Conservation (phyloP, 2,888 invertebrate genomes). For the Cryptocephalus moraei region DNA sequence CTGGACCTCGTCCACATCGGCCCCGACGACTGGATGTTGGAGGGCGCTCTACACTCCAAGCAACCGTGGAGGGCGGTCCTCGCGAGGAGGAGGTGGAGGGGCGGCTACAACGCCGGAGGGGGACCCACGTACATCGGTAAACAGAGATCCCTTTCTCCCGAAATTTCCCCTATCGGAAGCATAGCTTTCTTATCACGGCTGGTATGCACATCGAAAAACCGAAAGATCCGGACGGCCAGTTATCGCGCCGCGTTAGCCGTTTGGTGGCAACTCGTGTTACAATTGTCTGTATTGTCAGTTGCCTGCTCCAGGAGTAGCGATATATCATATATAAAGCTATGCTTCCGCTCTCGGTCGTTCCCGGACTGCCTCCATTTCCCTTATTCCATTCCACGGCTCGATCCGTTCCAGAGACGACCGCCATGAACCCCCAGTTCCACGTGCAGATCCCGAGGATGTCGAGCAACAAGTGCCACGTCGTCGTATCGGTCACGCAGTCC, state of each 20-base stretch:
- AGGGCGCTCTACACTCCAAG: slow-evolving; percentile 54
- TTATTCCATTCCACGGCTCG: slow-evolving; percentile 2
- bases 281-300: too few relatives aligned
- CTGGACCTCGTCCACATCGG: slow-evolving; percentile 65
- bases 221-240: too few relatives aligned
- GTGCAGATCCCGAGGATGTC: slow-evolving; percentile 55
- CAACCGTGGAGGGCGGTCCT: slow-evolving; percentile 63
- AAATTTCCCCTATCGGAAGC: too few relatives aligned
- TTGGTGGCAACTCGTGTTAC: too few relatives aligned
- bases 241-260: too few relatives aligned
- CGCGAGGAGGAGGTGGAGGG: slow-evolving; percentile 56
- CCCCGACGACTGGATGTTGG: slow-evolving; percentile 66
- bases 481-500: slow-evolving; percentile 60
- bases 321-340: too few relatives aligned
- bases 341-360: too few relatives aligned
- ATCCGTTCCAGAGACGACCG: slow-evolving; percentile 46
- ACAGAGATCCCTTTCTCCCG: background rate
- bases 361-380: background rate
- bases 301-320: too few relatives aligned
- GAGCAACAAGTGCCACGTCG: slow-evolving; percentile 59
- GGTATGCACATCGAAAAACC: too few relatives aligned
- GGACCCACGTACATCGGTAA: slow-evolving; percentile 49
- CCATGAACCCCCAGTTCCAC: slow-evolving; percentile 62
- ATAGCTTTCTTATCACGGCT: too few relatives aligned
- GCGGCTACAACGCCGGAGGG: slow-evolving; percentile 62